Evolutionary conservation across 2,113 vertebrate genomes (phyloP).

Genomic region (Hiodon alosoides): DNA sequence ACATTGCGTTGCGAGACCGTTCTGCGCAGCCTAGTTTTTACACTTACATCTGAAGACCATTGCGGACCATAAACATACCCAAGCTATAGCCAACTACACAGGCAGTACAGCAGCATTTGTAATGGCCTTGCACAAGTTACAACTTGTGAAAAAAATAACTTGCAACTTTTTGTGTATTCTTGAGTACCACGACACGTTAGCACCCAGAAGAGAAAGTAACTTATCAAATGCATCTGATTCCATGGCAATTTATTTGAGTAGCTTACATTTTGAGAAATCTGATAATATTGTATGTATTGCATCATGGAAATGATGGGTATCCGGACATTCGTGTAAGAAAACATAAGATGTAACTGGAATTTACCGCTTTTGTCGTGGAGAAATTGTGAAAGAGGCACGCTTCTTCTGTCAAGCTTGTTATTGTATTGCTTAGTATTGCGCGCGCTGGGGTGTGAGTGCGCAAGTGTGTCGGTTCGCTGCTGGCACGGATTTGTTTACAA

Average conservation of each 20-base stretch:
- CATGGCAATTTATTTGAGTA: not conserved
- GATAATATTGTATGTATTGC: constrained; percentile 13
- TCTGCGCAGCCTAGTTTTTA: not conserved
- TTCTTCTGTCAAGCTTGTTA: constrained; percentile 33
- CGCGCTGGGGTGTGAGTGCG: constrained; percentile 4
- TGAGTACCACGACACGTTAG: not conserved
- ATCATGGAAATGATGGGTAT: constrained; percentile 12
- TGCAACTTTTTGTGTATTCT: not conserved
- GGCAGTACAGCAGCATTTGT: no score
- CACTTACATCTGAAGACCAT: not conserved
- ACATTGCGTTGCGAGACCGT: no score
- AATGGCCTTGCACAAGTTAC: not conserved
- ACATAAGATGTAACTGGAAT: not conserved
- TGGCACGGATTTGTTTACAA: constrained; percentile 66
- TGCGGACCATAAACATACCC: not conserved
- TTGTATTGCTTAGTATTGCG: not conserved
- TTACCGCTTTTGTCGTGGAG: constrained; percentile 7
- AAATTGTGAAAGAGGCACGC: constrained; percentile 15
- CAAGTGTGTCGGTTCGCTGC: constrained; percentile 17
- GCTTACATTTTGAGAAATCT: not conserved
- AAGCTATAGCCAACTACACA: no score
- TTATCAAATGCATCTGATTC: not conserved
- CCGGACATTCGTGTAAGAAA: not conserved
- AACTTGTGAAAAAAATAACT: not conserved
- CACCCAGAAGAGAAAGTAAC: not conserved